Conservation (phyloP, 2,888 invertebrate genomes). For the Neria commutata region DNA sequence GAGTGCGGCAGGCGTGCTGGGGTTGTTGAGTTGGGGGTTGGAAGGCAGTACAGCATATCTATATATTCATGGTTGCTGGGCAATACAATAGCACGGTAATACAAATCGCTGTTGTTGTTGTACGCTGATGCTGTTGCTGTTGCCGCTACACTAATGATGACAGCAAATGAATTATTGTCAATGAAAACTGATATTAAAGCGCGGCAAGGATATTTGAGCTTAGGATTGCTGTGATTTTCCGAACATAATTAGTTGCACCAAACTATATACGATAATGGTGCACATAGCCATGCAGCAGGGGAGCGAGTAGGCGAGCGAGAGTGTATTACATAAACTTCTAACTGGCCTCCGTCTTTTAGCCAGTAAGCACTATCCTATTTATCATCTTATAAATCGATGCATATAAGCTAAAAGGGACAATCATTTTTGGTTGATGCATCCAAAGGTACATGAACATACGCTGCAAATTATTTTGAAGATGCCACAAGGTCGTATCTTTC, state of each 20-base stretch:
- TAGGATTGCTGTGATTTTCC: constrained; percentile 12
- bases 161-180: constrained; percentile 26
- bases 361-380: no score
- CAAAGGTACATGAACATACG: no score
- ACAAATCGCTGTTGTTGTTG: constrained; percentile 8
- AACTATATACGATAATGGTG: no score
- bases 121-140: constrained; percentile 8
- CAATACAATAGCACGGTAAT: background rate
- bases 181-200: constrained; percentile 1
- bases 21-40: background rate
- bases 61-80: background rate
- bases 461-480: no score
- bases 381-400: no score
- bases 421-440: no score
- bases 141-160: constrained; percentile 24
- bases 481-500: no score
- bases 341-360: no score
- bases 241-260: constrained; percentile 26
- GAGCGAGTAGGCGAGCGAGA: no score
- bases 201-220: constrained; percentile 17
- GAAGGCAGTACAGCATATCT: background rate
- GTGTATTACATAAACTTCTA: no score
- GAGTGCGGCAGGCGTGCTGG: background rate
- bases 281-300: no score
- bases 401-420: no score